Percentiles rank a stretch among this genome's conserved stretches.
These are phyloP conservation scores for Drosophila pegasa DNA, from an alignment of 2,888 invertebrate genomes.

Conservation along the genomic window DNA sequence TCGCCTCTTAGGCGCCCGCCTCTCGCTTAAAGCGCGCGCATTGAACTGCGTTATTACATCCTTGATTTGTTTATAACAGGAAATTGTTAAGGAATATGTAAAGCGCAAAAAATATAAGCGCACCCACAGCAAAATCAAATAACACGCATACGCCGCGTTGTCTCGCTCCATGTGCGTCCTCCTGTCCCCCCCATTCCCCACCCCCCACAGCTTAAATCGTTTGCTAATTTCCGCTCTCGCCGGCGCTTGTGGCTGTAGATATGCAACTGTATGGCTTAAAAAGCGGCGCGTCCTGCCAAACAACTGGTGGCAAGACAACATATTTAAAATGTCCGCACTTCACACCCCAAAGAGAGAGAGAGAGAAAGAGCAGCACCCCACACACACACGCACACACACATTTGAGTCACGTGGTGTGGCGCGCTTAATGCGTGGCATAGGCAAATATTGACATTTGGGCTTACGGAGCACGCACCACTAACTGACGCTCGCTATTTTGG, in stretches of 20 bases:
- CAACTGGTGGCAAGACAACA: conserved; percentile 42
- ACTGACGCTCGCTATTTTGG: conserved; percentile 52
- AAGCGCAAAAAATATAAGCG: conserved; percentile 14
- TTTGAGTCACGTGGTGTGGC: conserved; percentile 61
- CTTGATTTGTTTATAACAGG: conserved; percentile 78
- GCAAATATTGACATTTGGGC: conserved; percentile 78
- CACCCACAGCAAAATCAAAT: conserved; percentile 60
- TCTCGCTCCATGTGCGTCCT: conserved; percentile 21
- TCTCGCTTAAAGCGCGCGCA: conserved; percentile 43
- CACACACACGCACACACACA: neutral
- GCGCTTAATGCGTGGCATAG: conserved; percentile 67
- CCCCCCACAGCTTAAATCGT: conserved; percentile 60
- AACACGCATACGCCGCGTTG: conserved; percentile 60
- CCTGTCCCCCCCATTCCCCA: no score
- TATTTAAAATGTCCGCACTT: conserved; percentile 58
- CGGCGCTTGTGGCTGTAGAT: conserved; percentile 52
- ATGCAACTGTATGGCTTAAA: conserved; percentile 26
- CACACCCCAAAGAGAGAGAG: conserved; percentile 8
- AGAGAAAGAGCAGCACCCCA: no score
- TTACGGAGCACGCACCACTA: conserved; percentile 75
- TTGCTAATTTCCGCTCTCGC: conserved; percentile 76
- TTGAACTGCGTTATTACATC: conserved; percentile 81
- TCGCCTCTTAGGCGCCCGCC: conserved; percentile 28
- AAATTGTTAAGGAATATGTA: conserved; percentile 74
- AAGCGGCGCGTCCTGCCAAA: conserved; percentile 10